Conservation (phyloP, 2,888 invertebrate genomes). For the Sarcophaga subvicina region DNA sequence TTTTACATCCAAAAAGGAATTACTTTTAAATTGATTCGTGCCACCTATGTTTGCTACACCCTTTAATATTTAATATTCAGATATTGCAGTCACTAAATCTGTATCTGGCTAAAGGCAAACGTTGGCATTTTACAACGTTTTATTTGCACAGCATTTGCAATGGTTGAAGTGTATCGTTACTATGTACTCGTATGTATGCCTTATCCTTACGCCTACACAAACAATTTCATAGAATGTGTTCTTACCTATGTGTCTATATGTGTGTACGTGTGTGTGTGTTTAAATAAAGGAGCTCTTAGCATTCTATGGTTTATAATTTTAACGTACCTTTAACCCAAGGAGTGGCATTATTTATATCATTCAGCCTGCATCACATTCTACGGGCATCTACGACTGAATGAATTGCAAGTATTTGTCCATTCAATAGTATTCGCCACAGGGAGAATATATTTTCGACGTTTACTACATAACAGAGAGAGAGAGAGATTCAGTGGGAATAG, state of each 20-base stretch:
- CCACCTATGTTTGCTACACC: neutral
- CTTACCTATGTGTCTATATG: neutral
- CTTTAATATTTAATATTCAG: neutral
- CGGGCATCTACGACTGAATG: neutral
- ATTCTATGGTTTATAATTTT: slow-evolving; percentile 33
- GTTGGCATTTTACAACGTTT: neutral
- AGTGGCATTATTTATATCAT: slow-evolving; percentile 44
- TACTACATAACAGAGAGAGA: neutral
- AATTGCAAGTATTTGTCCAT: slow-evolving; percentile 1
- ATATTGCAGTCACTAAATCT: slow-evolving; percentile 28
- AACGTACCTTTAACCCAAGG: slow-evolving; percentile 47
- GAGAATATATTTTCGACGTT: no score
- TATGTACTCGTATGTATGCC: neutral
- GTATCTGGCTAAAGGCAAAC: neutral
- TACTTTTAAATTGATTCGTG: no score
- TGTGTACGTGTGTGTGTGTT: slow-evolving; percentile 7
- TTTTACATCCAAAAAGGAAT: no score
- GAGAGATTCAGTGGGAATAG: neutral
- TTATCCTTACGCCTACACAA: no score
- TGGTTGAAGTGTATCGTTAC: neutral
- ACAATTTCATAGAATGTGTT: neutral
- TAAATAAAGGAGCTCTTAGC: neutral
- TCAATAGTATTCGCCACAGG: neutral
- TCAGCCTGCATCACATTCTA: neutral
- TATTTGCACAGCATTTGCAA: neutral